A percentile compares a stretch with the other conserved stretches of the same genome.
phyloP scores from a whole-genome alignment of 2,113 vertebrate genomes.

The Catharus minimus region DNA sequence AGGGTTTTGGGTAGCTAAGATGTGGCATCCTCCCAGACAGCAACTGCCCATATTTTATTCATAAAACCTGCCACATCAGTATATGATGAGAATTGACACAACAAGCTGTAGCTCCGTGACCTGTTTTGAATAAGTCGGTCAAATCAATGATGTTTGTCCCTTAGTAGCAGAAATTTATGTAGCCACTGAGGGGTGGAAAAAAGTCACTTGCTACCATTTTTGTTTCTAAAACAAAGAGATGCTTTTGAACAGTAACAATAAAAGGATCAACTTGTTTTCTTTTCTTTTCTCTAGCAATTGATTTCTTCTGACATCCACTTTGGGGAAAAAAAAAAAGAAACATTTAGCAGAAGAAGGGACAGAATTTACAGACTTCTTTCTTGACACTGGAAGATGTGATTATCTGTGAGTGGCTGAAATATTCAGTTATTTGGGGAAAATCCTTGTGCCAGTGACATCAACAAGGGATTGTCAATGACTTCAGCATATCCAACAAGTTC shows the following conservation, averaged over 20 bases:
- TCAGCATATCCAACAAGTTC: background rate
- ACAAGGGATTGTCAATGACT: background rate
- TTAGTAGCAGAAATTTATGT: conserved; percentile 27
- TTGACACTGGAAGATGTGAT: background rate
- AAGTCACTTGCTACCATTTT: conserved; percentile 38
- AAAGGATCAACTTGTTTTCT: conserved; percentile 21
- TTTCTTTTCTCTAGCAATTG: conserved; percentile 26
- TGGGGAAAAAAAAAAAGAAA: background rate
- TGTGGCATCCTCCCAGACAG: conserved; percentile 63
- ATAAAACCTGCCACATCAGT: conserved; percentile 63
- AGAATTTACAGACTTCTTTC: background rate
- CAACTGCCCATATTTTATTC: conserved; percentile 65
- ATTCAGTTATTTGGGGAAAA: background rate
- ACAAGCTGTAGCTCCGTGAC: conserved; percentile 16
- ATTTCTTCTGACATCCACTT: conserved; percentile 8
- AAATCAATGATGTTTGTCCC: conserved; percentile 19
- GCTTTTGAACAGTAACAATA: conserved; percentile 27
- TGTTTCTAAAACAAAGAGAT: conserved; percentile 25
- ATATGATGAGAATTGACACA: conserved; percentile 58
- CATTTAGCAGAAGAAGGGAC: background rate
- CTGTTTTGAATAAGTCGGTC: conserved; percentile 43
- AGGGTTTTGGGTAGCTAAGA: conserved; percentile 61
- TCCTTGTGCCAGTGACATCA: background rate
- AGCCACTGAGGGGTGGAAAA: background rate
- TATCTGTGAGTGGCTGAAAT: background rate